Percentiles rank a stretch among this genome's conserved stretches.
Conservation (phyloP, 2,797 vertebrate genomes). For the Chelon auratus region DNA sequence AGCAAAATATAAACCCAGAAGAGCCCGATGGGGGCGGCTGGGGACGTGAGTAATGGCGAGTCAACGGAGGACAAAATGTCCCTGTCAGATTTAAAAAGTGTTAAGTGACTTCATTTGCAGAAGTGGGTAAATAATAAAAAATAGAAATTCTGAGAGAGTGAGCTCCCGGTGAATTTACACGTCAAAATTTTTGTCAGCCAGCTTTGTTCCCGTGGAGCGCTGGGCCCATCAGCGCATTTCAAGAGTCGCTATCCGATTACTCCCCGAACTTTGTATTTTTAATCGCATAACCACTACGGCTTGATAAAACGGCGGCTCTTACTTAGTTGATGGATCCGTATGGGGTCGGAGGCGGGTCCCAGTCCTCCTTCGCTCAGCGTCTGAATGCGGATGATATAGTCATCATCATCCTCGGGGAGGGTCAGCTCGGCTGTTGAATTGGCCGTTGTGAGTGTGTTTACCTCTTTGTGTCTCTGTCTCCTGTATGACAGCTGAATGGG, state of each 20-base stretch:
- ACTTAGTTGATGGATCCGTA: conserved; percentile 93
- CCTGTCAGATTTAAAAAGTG: conserved; percentile 66
- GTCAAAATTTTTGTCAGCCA: conserved; percentile 20
- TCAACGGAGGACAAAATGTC: conserved; percentile 70
- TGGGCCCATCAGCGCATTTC: conserved; percentile 29
- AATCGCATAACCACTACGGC: not conserved
- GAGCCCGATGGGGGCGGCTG: conserved; percentile 39
- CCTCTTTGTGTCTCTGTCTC: conserved; percentile 84
- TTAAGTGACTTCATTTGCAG: conserved; percentile 72
- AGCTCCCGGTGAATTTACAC: conserved; percentile 23
- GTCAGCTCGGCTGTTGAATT: conserved; percentile 88
- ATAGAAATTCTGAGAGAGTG: conserved; percentile 1
- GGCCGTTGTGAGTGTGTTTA: conserved; percentile 86
- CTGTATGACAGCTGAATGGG: conserved; percentile 89
- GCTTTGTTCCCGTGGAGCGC: conserved; percentile 14
- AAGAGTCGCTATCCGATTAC: not conserved
- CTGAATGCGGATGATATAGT: conserved; percentile 91
- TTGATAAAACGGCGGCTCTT: conserved; percentile 60
- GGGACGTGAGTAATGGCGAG: conserved; percentile 66
- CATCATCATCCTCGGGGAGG: conserved; percentile 87
- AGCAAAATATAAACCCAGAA: conserved; percentile 61
- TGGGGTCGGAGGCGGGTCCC: conserved; percentile 90
- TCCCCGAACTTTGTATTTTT: not conserved
- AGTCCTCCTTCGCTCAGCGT: conserved; percentile 92
- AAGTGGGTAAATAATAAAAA: conserved; percentile 40